Percentiles rank a stretch among this genome's conserved stretches.
These are phyloP conservation scores for Megaustenia siamemsis DNA, from an alignment of 2,888 invertebrate genomes.

Conservation along the genomic window DNA sequence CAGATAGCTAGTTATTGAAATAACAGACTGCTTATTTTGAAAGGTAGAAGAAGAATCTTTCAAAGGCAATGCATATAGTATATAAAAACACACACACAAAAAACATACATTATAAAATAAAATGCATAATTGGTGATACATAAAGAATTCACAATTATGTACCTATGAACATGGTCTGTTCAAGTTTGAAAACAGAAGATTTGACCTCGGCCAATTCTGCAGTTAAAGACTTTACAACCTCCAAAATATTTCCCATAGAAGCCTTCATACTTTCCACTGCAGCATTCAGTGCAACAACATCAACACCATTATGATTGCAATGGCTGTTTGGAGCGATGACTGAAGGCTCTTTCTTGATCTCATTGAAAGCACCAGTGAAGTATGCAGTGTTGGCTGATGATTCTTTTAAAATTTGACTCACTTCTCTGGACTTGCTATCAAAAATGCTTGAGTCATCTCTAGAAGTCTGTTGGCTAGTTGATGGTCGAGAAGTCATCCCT, in stretches of 20 bases:
- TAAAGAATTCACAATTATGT: no score
- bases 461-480: neutral
- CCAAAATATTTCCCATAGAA: neutral
- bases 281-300: conserved; percentile 7
- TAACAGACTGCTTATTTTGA: neutral
- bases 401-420: neutral
- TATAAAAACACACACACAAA: no score
- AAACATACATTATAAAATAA: no score
- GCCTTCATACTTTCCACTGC: conserved; percentile 18
- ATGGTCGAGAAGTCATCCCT: neutral
- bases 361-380: neutral
- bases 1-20: neutral
- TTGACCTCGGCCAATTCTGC: neutral
- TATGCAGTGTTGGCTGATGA: neutral
- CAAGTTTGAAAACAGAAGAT: conserved; percentile 13
- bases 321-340: neutral
- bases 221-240: neutral
- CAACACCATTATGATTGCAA: neutral
- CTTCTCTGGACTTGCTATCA: no score
- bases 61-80: no score
- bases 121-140: no score
- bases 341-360: neutral
- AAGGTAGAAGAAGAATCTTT: neutral
- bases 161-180: conserved; percentile 5
- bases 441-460: no score